phyloP scores from a whole-genome alignment of 2,113 vertebrate species.

The Onychostruthus taczanowskii region DNA sequence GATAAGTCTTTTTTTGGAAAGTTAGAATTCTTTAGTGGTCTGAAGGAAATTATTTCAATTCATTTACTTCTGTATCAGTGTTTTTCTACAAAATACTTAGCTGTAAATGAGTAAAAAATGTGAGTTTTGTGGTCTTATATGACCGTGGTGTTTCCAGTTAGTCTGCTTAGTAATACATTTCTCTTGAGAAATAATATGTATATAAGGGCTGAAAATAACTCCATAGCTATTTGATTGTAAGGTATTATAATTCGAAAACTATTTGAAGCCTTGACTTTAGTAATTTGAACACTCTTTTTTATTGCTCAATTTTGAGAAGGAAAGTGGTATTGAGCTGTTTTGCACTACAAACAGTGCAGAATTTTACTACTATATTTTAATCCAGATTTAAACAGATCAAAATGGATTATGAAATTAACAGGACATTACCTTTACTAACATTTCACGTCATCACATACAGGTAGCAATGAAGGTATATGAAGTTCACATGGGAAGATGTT shows the following conservation, averaged over 20 bases:
- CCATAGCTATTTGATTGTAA: neutral
- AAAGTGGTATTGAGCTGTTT: neutral
- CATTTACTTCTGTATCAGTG: fast-evolving
- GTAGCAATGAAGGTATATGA: conserved; percentile 48
- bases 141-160: neutral
- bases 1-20: neutral
- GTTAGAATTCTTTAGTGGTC: neutral
- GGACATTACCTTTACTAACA: neutral
- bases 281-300: neutral
- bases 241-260: neutral
- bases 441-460: conserved; percentile 54
- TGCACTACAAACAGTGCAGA: neutral
- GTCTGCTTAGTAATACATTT: neutral
- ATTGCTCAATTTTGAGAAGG: neutral
- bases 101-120: neutral
- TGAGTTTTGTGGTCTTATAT: neutral
- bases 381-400: neutral
- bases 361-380: neutral
- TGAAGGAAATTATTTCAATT: neutral
- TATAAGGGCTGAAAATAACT: neutral
- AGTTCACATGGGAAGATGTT: conserved; percentile 32
- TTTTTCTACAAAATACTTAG: neutral
- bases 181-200: neutral
- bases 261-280: neutral
- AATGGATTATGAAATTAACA: neutral